phyloP scores from a whole-genome alignment of 2,113 vertebrate genomes.

The Eublepharis macularius region DNA sequence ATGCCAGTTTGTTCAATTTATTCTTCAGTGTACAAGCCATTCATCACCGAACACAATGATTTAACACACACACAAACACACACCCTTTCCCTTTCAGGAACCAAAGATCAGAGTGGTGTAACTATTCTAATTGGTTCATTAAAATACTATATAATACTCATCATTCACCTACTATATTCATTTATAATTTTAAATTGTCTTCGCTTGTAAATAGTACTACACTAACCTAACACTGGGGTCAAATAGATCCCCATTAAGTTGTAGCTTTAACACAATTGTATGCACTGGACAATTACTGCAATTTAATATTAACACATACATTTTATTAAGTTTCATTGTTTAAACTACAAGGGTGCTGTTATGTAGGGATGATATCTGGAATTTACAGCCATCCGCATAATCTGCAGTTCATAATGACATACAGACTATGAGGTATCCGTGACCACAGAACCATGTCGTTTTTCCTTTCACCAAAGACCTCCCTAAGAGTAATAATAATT shows the following conservation, averaged over 20 bases:
- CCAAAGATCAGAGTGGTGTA: slow-evolving; percentile 73
- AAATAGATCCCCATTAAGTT: neutral
- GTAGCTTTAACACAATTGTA: neutral
- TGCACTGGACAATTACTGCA: neutral
- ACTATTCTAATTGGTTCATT: slow-evolving; percentile 74
- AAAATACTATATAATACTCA: slow-evolving; percentile 54
- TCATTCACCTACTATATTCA: neutral
- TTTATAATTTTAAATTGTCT: neutral
- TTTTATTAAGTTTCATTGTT: neutral
- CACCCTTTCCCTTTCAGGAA: slow-evolving; percentile 69
- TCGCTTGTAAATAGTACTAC: neutral
- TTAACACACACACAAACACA: slow-evolving; percentile 58
- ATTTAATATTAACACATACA: neutral
- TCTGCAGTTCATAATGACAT: neutral
- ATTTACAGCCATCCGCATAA: neutral
- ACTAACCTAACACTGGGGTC: neutral
- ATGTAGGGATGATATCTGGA: neutral
- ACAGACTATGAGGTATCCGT: neutral
- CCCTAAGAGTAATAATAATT: too few relatives aligned
- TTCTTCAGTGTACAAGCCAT: slow-evolving; percentile 86
- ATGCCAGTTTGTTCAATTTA: slow-evolving; percentile 90
- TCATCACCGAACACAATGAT: slow-evolving; percentile 86
- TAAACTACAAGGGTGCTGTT: neutral
- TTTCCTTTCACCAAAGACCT: neutral
- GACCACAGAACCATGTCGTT: neutral